Conservation (phyloP, 1,140 invertebrate genomes). For the Oedothorax gibbosus region DNA sequence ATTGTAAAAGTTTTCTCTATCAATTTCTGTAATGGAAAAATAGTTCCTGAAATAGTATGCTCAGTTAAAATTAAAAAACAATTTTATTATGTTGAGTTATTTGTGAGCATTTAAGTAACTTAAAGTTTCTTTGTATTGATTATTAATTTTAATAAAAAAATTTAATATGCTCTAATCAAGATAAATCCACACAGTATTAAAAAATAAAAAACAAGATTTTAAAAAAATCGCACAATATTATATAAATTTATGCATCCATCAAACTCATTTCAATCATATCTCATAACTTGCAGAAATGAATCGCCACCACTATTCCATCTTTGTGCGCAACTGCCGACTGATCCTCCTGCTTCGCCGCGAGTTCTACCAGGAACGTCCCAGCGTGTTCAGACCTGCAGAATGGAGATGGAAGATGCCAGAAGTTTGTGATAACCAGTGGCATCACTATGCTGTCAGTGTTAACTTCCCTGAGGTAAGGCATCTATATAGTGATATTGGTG, state of each 20-base stretch:
- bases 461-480: constrained; percentile 79
- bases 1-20: no score
- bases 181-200: no score
- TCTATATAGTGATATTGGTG: no score
- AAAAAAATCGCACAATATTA: not conserved
- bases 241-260: constrained; percentile 9
- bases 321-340: constrained; percentile 95
- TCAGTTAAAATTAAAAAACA: no score
- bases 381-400: constrained; percentile 97
- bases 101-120: no score
- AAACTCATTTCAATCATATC: not conserved
- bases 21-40: no score
- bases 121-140: no score
- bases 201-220: no score
- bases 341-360: constrained; percentile 92
- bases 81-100: no score
- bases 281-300: constrained; percentile 71
- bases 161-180: no score
- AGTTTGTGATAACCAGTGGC: constrained; percentile 98
- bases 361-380: constrained; percentile 87
- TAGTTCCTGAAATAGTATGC: no score
- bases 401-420: constrained; percentile 80
- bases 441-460: constrained; percentile 95
- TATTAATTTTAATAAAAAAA: not conserved
- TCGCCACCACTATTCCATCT: constrained; percentile 96